Evolutionary conservation across 2,113 vertebrate genomes (phyloP), one percentile per base, ranked within the genome.

Genomic region (Psittacus erithacus): DNA sequence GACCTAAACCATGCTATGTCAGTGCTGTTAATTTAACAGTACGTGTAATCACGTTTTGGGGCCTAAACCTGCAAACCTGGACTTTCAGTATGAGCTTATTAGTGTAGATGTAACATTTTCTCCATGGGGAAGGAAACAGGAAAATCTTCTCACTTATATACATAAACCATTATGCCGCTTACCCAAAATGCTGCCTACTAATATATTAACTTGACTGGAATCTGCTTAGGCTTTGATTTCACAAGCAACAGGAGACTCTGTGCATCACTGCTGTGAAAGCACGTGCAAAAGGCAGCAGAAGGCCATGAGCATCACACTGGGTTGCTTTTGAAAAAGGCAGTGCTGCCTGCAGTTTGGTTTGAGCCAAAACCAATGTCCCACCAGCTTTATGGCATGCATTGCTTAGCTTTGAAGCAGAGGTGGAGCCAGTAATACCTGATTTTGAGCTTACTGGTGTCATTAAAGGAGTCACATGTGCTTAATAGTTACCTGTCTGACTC

Each of bases 151-250:
- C 16, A 52, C 17, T 52, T 85, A 93, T 90, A 91, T 95, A n/a
- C 75, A 74, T 88, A 65, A 76, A 86, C 29, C 39, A 31, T 57
- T 74, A 44, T 4, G 5, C 35, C 1, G 2, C 70, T 86, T 92
- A 65, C 53, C 41, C 59, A 11, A 94, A 92, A 88, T 59, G 14
- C 35, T 76, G 59, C 35, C 62, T 90, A 47, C 41, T 73, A 38
- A 77, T 62, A 62, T 9, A 59, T 52, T 88, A 52, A 39, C 44
- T 79, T 68, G 47, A 4, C 57, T 93, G 74, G 57, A 83, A 76
- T 80, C 28, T 69, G 44, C 69, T 90, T 62, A 52, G 49, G 27
- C 68, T 77, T 92, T 94, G 90, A 86, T 97, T 97, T 95, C 94
- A 92, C 35, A 70, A 82, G 76, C 0, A 11, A 53, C 85, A 80